A percentile compares a stretch with the other conserved stretches of the same genome.
phyloP scores from a whole-genome alignment of 92 coral and sea anemone genomes.

The Paramuricea clavata region DNA sequence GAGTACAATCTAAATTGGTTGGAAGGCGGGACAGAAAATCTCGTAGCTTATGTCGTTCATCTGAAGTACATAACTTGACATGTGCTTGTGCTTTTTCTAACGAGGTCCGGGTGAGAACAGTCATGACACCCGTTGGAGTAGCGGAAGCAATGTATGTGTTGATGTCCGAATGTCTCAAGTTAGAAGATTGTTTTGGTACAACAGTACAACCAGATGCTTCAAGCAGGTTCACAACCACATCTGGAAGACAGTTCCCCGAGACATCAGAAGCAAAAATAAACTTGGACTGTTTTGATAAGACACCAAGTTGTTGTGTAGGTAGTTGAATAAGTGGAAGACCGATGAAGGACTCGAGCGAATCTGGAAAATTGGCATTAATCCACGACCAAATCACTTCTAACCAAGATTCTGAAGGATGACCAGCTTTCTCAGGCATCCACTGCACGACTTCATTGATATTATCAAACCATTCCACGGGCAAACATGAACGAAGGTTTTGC shows the following conservation, averaged over 20 bases:
- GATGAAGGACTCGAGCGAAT: constrained; percentile 78
- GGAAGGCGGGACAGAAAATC: constrained; percentile 36
- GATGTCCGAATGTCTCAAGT: constrained; percentile 85
- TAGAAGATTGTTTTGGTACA: constrained; percentile 80
- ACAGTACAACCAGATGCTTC: constrained; percentile 86
- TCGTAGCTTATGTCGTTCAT: constrained; percentile 8
- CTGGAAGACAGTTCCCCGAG: constrained; percentile 70
- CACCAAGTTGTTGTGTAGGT: constrained; percentile 67
- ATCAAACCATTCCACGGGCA: constrained; percentile 81
- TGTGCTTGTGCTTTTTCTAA: constrained; percentile 12
- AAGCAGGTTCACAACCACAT: constrained; percentile 77
- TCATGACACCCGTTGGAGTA: constrained; percentile 89
- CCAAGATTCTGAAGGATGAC: constrained; percentile 83
- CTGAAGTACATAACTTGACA: constrained; percentile 3
- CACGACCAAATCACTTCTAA: constrained; percentile 86
- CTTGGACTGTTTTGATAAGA: constrained; percentile 87
- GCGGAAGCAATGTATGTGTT: constrained; percentile 86
- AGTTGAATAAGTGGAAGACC: constrained; percentile 85
- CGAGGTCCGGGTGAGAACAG: constrained; percentile 14
- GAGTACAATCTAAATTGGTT: constrained; percentile 40
- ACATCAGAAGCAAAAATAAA: constrained; percentile 34
- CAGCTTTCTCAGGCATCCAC: constrained; percentile 75
- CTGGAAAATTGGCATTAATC: constrained; percentile 87
- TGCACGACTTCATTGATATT: constrained; percentile 70
- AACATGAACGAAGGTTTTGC: constrained; percentile 71